Evolutionary conservation across 2,888 invertebrate species (phyloP).

Genomic region (Eupithecia tripunctaria): DNA sequence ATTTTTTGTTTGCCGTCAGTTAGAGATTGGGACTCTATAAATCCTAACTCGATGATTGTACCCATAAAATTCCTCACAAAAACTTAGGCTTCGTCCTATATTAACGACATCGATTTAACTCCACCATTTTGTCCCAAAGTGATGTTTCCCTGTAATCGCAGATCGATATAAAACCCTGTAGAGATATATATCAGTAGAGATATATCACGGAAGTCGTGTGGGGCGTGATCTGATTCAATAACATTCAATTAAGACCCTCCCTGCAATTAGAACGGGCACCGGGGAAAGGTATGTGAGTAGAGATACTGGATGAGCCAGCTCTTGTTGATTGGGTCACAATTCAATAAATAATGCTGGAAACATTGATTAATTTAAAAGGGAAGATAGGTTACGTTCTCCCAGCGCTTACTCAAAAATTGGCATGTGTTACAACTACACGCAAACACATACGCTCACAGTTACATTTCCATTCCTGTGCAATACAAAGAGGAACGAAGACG

Average conservation of each 20-base stretch:
- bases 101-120: not conserved
- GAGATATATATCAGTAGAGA: constrained; percentile 28
- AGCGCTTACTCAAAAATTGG: too few species aligned
- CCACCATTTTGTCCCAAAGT: constrained; percentile 6
- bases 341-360: not conserved
- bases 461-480: too few species aligned
- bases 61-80: constrained; percentile 1
- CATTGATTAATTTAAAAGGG: too few species aligned
- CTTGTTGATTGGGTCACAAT: constrained; percentile 11
- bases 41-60: too few species aligned
- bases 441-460: too few species aligned
- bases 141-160: constrained; percentile 3
- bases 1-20: too few species aligned
- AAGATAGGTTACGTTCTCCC: too few species aligned
- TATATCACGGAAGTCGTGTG: constrained; percentile 41
- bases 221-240: constrained; percentile 76
- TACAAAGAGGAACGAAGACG: too few species aligned
- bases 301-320: constrained; percentile 30
- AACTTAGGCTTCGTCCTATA: not conserved
- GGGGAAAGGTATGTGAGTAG: constrained; percentile 37
- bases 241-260: constrained; percentile 73
- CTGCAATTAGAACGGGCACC: constrained; percentile 64
- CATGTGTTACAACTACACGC: too few species aligned
- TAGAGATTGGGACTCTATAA: too few species aligned
- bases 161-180: not conserved